phyloP scores from a whole-genome alignment of 2,888 invertebrate genomes.

The Aproaerema taeniolella region DNA sequence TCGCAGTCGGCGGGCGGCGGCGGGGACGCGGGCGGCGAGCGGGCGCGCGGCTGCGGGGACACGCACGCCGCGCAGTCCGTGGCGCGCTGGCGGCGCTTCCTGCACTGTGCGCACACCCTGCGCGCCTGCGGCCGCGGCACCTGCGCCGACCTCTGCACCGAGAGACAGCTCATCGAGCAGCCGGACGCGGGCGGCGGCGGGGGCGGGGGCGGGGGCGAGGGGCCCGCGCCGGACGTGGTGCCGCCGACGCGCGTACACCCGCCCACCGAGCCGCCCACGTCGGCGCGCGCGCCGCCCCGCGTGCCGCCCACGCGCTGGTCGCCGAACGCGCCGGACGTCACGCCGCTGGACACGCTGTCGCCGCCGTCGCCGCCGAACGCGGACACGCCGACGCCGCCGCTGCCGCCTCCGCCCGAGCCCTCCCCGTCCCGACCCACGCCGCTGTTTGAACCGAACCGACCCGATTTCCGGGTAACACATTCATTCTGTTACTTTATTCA shows the following conservation, averaged over 20 bases:
- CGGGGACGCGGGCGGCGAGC: constrained; percentile 5
- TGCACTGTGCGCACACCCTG: constrained; percentile 54
- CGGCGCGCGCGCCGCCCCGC: constrained; percentile 37
- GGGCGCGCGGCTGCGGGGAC: constrained; percentile 10
- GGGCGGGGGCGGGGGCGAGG: constrained; percentile 28
- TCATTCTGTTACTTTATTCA: too few relatives aligned
- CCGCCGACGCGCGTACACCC: constrained; percentile 20
- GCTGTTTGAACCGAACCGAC: constrained; percentile 2
- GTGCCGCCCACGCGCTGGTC: not conserved
- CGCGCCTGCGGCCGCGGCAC: constrained; percentile 26
- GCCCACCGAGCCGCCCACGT: not conserved
- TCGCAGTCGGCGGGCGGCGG: constrained; percentile 27
- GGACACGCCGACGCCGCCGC: not conserved
- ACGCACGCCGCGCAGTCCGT: constrained; percentile 42
- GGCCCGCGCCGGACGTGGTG: constrained; percentile 30
- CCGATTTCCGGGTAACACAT: not conserved
- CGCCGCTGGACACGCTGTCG: not conserved
- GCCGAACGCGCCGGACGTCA: not conserved
- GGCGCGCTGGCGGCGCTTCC: constrained; percentile 46
- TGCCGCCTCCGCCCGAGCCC: not conserved
- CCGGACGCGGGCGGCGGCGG: constrained; percentile 20
- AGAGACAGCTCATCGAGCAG: not conserved
- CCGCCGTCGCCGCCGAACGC: not conserved
- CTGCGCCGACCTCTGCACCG: not conserved
- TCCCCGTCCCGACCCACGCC: not conserved